Evolutionary conservation across 2,797 vertebrate genomes (phyloP), one percentile per base, ranked within the genome.

Genomic region (Pterois miles): DNA sequence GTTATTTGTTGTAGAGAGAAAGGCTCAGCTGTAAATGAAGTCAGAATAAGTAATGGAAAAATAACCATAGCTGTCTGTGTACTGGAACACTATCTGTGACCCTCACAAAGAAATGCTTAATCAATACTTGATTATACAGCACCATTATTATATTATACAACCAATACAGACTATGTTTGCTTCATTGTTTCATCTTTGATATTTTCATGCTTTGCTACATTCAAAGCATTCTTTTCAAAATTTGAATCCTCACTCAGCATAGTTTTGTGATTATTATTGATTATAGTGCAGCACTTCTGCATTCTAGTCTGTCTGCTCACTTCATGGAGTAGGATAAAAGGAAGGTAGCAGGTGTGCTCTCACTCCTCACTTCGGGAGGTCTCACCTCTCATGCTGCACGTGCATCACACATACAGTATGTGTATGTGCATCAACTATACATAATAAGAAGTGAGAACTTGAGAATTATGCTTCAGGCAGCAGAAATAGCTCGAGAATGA

Each of bases 71-170:
- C 7, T 48, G 25, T 31, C 13, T 48, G 40, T 56, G 48, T 13
- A 31, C 11, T 48, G 78, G 68, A 71, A 82, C 22, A 68, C 60
- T 36, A 46, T 64, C 73, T 27, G 29, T 65, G 56, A 78, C 27
- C 33, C 9, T 74, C 16, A 62, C 23, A 54, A 31, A 70, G 53
- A 59, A 22, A 73, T 29, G 33, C 38, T 70, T 20, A 3, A 63
- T 57, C 43, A 67, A 57, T n/a, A 46, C 50, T 58, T 70, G 27
- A 80, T 72, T 54, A 60, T 29, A 65, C 34, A 70, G 68, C 12
- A 13, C 52, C 23, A 69, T n/a, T n/a, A n/a, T n/a, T n/a, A n/a
- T n/a, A n/a, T n/a, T n/a, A n/a, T n/a, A n/a, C n/a, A 59, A 40
- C 25, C 65, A 52, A 72, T 23, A 18, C 43, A 73, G 11, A 18